phyloP scores from a whole-genome alignment of 2,888 invertebrate species.

The Diarsia rubi region DNA sequence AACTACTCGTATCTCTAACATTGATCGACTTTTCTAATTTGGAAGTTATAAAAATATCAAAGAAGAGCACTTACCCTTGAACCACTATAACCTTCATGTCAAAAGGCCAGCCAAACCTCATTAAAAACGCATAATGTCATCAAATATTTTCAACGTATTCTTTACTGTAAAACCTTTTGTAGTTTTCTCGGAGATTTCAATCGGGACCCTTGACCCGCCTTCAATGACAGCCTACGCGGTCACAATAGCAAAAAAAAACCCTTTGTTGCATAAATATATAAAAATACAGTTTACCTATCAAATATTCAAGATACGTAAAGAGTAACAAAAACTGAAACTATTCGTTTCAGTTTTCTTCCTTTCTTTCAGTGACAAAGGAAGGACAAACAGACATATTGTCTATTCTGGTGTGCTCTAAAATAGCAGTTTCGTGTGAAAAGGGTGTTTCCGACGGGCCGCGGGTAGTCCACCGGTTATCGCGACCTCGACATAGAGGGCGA shows the following conservation, averaged over 20 bases:
- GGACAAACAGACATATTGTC: constrained; percentile 44
- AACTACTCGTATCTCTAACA: neutral
- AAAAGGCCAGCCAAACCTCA: constrained; percentile 37
- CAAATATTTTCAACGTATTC: constrained; percentile 28
- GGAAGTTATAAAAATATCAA: neutral
- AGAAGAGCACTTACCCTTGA: constrained; percentile 6
- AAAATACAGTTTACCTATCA: constrained; percentile 48
- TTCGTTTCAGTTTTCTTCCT: constrained; percentile 24
- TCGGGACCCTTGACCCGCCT: constrained; percentile 59
- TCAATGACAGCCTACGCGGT: constrained; percentile 44
- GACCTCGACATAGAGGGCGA: too few relatives aligned
- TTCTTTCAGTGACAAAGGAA: constrained; percentile 38
- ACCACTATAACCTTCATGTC: constrained; percentile 9
- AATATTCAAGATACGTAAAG: constrained; percentile 56
- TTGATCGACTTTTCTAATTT: neutral
- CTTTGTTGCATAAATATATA: constrained; percentile 55
- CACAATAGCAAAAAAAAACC: constrained; percentile 43
- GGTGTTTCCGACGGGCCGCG: constrained; percentile 14
- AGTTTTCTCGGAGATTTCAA: constrained; percentile 58
- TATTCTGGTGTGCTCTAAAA: constrained; percentile 24
- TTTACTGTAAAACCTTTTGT: constrained; percentile 20
- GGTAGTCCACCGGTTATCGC: too few relatives aligned
- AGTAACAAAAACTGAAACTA: constrained; percentile 49
- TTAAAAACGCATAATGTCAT: constrained; percentile 56
- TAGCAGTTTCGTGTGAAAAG: constrained; percentile 23